Evolutionary conservation across 2,797 vertebrate genomes (phyloP).

Genomic region (Pelochelys cantorii): DNA sequence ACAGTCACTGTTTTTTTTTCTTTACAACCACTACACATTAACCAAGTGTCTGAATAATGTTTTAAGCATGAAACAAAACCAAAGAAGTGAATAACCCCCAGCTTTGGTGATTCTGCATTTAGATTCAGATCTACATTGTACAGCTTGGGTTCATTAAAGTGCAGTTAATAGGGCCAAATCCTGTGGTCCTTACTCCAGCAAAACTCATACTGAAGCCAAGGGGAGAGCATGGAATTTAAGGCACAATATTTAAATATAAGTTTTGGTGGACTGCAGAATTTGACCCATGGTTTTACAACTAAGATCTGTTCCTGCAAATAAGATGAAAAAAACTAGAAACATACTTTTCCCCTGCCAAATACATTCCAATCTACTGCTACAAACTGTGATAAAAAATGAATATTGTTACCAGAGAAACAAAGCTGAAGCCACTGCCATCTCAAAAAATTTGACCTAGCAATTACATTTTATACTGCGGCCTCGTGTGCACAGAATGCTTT

Average conservation of each 20-base stretch:
- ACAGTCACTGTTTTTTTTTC: constrained; percentile 25
- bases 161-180: neutral
- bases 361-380: neutral
- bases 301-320: neutral
- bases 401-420: neutral
- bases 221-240: neutral
- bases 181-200: neutral
- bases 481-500: constrained; percentile 7
- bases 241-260: neutral
- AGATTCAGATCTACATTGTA: neutral
- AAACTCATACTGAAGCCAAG: neutral
- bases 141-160: neutral
- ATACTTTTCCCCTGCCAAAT: neutral
- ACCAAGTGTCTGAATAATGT: constrained; percentile 3
- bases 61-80: neutral
- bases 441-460: constrained; percentile 25
- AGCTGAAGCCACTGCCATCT: constrained; percentile 5
- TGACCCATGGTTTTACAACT: neutral
- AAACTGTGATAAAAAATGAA: neutral
- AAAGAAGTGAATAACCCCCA: neutral
- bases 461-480: constrained; percentile 9
- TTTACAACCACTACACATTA: constrained; percentile 27
- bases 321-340: neutral
- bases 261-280: neutral
- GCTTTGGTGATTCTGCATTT: neutral